Percentiles rank a stretch among this genome's conserved stretches.
These are phyloP conservation scores for Tenualosa thibaudeaui DNA, from an alignment of 2,797 vertebrate genomes.

Conservation along the genomic window DNA sequence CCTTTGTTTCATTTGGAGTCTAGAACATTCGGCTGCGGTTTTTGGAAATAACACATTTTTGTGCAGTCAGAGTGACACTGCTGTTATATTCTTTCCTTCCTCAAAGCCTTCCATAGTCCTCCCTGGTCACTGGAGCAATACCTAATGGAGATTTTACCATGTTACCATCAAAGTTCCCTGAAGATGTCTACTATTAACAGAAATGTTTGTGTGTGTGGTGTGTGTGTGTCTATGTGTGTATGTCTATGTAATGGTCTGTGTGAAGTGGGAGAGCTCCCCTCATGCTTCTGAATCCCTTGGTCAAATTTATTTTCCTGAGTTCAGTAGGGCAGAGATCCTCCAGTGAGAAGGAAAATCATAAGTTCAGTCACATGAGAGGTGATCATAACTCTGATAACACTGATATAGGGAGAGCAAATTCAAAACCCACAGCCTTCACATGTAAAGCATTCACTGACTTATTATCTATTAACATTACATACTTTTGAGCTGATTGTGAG, in stretches of 20 bases:
- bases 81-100: not conserved
- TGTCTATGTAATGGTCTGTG: not conserved
- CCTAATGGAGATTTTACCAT: not conserved
- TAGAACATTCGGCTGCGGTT: not conserved
- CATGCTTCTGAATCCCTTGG: not conserved
- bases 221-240: not conserved
- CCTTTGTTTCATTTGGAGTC: not conserved
- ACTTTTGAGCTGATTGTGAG: not conserved
- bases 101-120: not conserved
- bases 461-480: not conserved
- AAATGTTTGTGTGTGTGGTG: too few relatives aligned
- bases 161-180: not conserved
- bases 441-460: not conserved
- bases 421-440: not conserved
- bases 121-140: not conserved
- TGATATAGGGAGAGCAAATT: not conserved
- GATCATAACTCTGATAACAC: not conserved
- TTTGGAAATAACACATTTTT: not conserved
- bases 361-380: not conserved
- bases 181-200: too few relatives aligned
- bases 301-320: not conserved
- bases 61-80: not conserved
- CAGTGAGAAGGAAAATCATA: not conserved
- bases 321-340: not conserved
- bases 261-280: not conserved